Evolutionary conservation across 2,797 vertebrate species (phyloP).

Genomic region (Falco novaeseelandiae): DNA sequence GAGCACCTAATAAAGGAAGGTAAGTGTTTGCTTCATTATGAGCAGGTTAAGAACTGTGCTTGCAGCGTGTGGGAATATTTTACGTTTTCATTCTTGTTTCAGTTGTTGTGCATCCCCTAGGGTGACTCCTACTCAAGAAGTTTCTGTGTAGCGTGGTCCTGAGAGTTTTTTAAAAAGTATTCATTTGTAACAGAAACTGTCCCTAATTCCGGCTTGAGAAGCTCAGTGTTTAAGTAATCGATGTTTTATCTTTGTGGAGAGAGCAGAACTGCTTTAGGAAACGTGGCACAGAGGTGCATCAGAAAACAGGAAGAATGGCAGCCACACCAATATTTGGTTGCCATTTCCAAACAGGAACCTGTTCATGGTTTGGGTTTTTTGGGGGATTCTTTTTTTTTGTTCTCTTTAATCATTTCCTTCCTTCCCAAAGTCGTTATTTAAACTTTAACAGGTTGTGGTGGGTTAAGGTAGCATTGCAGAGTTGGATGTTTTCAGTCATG

Average conservation of each 20-base stretch:
- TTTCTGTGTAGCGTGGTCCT: neutral
- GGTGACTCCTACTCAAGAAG: neutral
- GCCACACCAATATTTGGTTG: neutral
- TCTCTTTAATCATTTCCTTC: slow-evolving; percentile 10
- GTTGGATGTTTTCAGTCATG: neutral
- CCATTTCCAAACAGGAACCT: neutral
- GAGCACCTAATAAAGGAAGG: slow-evolving; percentile 91
- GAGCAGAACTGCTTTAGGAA: neutral
- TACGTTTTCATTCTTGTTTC: neutral
- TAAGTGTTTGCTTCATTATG: slow-evolving; percentile 65
- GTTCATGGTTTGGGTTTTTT: neutral
- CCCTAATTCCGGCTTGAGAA: neutral
- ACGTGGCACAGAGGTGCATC: neutral
- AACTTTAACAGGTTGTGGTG: slow-evolving; percentile 50
- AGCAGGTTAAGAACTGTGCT: slow-evolving; percentile 29
- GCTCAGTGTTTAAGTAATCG: neutral
- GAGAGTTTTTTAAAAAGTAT: neutral
- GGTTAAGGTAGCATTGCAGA: slow-evolving; percentile 32
- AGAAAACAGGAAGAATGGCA: neutral
- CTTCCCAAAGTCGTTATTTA: slow-evolving; percentile 9
- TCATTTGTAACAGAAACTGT: neutral
- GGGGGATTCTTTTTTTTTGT: neutral
- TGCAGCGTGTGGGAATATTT: slow-evolving; percentile 48
- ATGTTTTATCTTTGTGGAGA: neutral
- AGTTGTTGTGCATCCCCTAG: neutral